Conservation (phyloP, 2,888 invertebrate genomes). For the Brachyptera putata region DNA sequence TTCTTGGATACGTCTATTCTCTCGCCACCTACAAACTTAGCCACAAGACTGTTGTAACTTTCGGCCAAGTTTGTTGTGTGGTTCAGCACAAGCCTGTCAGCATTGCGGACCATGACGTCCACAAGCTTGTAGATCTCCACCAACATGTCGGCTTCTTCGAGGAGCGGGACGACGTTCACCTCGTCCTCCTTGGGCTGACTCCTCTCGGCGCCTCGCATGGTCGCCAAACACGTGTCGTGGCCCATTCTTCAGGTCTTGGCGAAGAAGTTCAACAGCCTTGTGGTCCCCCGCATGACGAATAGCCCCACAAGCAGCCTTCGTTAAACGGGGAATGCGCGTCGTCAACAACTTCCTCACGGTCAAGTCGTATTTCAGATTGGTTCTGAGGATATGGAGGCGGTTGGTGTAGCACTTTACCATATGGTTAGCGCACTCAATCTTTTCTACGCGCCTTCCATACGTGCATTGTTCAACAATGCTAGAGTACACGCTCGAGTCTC, state of each 20-base stretch:
- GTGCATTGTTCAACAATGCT: not conserved
- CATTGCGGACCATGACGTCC: not conserved
- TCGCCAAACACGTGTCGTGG: not conserved
- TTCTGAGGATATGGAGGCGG: not conserved
- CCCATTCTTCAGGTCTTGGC: not conserved
- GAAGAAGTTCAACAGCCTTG: not conserved
- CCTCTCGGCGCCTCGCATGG: not conserved
- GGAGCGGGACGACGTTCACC: not conserved
- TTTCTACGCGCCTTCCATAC: not conserved
- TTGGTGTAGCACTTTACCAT: not conserved
- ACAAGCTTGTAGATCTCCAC: too few relatives aligned
- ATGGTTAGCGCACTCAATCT: conserved; percentile 3
- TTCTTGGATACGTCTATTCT: conserved; percentile 19
- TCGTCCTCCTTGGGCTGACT: not conserved
- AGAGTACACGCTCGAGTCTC: conserved; percentile 1
- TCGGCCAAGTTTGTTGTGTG: conserved; percentile 28
- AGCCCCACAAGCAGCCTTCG: not conserved
- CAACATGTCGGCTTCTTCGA: not conserved
- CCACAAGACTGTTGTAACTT: conserved; percentile 25
- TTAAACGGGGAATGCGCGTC: too few relatives aligned
- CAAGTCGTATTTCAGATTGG: not conserved
- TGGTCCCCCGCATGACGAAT: not conserved
- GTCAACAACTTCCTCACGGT: not conserved
- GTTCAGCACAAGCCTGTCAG: not conserved
- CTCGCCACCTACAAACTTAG: conserved; percentile 29